Evolutionary conservation across 2,888 invertebrate species (phyloP).

Genomic region (Parapristionchus giblindavisi): DNA sequence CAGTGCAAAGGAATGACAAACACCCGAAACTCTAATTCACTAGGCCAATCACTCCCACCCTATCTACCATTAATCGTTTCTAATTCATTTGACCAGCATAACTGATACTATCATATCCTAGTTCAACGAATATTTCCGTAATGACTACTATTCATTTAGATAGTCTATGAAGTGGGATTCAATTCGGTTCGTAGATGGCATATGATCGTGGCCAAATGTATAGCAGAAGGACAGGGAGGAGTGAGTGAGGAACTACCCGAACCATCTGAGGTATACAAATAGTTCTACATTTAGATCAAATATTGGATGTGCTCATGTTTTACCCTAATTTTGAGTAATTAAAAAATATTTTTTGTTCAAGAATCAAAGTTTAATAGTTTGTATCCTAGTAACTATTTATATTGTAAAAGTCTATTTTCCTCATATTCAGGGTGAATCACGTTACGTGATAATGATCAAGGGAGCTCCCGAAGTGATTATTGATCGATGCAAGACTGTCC

Average conservation of each 20-base stretch:
- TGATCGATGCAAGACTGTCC: conserved; percentile 53
- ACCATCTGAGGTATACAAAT: conserved; percentile 15
- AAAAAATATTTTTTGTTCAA: neutral
- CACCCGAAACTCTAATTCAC: no score
- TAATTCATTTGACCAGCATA: no score
- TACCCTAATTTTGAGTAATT: neutral
- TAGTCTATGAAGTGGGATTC: conserved; percentile 66
- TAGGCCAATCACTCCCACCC: no score
- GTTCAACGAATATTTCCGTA: neutral
- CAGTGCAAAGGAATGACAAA: no score
- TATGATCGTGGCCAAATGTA: conserved; percentile 59
- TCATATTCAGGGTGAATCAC: conserved; percentile 44
- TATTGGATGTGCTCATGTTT: no score
- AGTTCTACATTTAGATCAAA: neutral
- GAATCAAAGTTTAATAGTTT: neutral
- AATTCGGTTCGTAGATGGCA: conserved; percentile 67
- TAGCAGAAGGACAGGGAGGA: conserved; percentile 45
- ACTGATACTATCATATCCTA: no score
- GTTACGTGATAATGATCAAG: conserved; percentile 65
- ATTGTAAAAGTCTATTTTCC: no score
- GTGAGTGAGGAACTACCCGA: conserved; percentile 34
- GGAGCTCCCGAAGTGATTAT: conserved; percentile 67
- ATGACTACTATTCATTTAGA: conserved; percentile 42
- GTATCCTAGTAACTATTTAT: neutral
- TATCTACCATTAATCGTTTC: no score